Evolutionary conservation across 1,140 invertebrate genomes (phyloP).

Genomic region (Adelges cooleyi): DNA sequence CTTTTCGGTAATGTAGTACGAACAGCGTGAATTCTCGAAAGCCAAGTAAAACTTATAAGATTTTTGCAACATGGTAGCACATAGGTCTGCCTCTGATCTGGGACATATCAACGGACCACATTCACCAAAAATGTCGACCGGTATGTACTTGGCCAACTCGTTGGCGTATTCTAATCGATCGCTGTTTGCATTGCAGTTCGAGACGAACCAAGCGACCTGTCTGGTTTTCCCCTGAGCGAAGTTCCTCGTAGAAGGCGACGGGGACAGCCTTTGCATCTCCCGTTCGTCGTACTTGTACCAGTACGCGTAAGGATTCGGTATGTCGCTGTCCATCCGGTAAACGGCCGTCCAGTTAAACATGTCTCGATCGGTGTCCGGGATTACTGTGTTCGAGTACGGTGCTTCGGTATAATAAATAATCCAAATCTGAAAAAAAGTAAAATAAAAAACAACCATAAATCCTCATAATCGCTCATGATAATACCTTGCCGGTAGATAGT

Average conservation of each 20-base stretch:
- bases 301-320: conserved; percentile 89
- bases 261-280: no score
- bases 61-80: conserved; percentile 76
- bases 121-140: conserved; percentile 85
- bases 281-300: conserved; percentile 87
- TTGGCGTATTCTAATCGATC: conserved; percentile 74
- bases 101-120: conserved; percentile 79
- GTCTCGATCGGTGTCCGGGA: conserved; percentile 63
- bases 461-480: no score
- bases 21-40: conserved; percentile 94
- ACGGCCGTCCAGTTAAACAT: conserved; percentile 93
- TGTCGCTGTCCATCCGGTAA: conserved; percentile 82
- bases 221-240: conserved; percentile 81
- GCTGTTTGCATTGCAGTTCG: conserved; percentile 84
- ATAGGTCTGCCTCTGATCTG: conserved; percentile 63
- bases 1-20: conserved; percentile 94
- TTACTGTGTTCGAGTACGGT: conserved; percentile 79
- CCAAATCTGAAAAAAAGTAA: conserved; percentile 53
- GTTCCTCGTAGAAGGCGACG: conserved; percentile 56
- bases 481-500: no score
- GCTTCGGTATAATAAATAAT: conserved; percentile 86
- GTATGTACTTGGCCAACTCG: conserved; percentile 72
- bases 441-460: no score
- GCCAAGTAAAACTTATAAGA: conserved; percentile 97
- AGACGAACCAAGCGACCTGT: conserved; percentile 94